Percentiles rank a stretch among this genome's conserved stretches.
Conservation (phyloP, 2,113 vertebrate species). For the Ascaphus truei region DNA sequence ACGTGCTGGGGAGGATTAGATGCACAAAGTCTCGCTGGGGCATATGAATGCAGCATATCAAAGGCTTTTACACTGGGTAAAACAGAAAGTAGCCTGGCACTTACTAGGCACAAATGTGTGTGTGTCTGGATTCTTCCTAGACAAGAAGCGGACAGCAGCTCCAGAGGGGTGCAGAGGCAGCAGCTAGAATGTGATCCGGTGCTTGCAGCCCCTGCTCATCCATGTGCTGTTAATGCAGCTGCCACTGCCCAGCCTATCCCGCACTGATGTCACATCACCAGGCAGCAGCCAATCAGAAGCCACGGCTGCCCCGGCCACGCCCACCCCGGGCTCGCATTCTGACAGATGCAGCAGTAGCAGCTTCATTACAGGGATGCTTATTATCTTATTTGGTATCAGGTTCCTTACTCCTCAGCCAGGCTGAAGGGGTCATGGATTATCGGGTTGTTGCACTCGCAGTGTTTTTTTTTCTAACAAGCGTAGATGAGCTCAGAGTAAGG, state of each 20-base stretch:
- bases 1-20: too few relatives aligned
- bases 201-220: background rate
- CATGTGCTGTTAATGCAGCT: constrained; percentile 15
- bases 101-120: constrained; percentile 1
- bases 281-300: background rate
- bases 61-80: too few relatives aligned
- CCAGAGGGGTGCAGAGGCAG: background rate
- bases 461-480: background rate
- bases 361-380: background rate
- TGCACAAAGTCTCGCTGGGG: too few relatives aligned
- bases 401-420: background rate
- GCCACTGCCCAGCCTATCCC: background rate
- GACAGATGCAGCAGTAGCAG: background rate
- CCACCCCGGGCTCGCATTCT: background rate
- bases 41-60: too few relatives aligned
- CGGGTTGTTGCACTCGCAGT: background rate
- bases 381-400: background rate
- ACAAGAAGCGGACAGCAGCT: background rate
- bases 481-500: background rate
- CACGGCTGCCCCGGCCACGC: background rate
- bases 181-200: background rate
- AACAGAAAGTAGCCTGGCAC: too few relatives aligned
- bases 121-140: background rate
- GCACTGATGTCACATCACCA: constrained; percentile 1
- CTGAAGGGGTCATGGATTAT: constrained; percentile 11